Base-by-base conservation (phyloP, 2,888 invertebrate species). In the Molanna angustata region DNA sequence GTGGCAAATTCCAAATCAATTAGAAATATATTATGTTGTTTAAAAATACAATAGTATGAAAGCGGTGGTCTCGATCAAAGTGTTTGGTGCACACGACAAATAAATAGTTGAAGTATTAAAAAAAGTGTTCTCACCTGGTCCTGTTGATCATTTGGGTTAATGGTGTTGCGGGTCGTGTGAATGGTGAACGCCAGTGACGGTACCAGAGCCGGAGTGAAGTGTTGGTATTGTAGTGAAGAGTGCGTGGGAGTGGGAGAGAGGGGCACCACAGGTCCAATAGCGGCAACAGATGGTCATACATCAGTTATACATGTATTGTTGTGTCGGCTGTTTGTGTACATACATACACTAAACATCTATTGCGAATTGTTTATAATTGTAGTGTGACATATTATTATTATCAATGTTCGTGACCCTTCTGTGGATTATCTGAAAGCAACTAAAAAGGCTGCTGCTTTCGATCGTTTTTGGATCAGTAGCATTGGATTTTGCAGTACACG, bases 91-190 rank as follows among this genome's bases (percentile, higher is more conserved):
- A n/a, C n/a, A n/a, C n/a, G n/a, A n/a, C n/a, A n/a, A n/a, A n/a
- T n/a, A n/a, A n/a, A n/a, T n/a, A n/a, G n/a, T n/a, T n/a, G 19
- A 43, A 43, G 33, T 16, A 32, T 19, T 42, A 18, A 50, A 42
- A 48, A 6, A 4, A 33, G 14, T 6, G 11, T 22, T 48, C 49
- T 56, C 51, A 57, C 57, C 57, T 57, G 57, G 37, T 57, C 57
- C 57, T 57, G 57, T 42, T 17, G 32, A 11, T 14, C 48, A 40
- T 27, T 35, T 35, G 20, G 35, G 49, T 49, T 54, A 40, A 43
- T 16, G 44, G 17, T 44, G 33, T 14, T 2, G 20, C 13, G 14
- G 43, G 27, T n/a, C 35, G 47, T 27, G 32, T 31, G 20, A 18
- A 33, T 33, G 46, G 47, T 37, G 22, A n/a, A n/a, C n/a, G n/a